A percentile compares a stretch with the other conserved stretches of the same genome.
phyloP scores from a whole-genome alignment of 2,797 vertebrate genomes.

The Tapera naevia region DNA sequence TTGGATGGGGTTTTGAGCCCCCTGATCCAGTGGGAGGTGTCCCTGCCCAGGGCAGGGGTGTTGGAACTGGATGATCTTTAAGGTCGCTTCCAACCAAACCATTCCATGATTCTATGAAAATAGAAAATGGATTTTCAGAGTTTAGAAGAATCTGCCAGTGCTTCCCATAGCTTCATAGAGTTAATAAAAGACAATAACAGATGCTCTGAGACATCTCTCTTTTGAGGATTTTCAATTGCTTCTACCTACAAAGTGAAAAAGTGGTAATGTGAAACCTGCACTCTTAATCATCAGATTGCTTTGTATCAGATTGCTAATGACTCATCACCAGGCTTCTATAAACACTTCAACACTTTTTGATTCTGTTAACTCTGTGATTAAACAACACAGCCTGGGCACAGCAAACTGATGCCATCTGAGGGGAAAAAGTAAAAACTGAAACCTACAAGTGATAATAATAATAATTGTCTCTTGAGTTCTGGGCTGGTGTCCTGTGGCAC shows the following conservation, averaged over 20 bases:
- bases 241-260: background rate
- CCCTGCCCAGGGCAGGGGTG: too few species aligned
- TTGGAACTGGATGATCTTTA: too few species aligned
- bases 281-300: background rate
- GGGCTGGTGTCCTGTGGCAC: background rate
- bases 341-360: background rate
- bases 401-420: background rate
- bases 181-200: conserved; percentile 1
- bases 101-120: too few species aligned
- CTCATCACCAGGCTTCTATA: background rate
- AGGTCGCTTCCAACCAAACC: too few species aligned
- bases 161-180: background rate
- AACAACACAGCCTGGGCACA: background rate
- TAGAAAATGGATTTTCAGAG: background rate
- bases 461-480: background rate
- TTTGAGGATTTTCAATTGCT: background rate
- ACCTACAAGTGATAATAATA: background rate
- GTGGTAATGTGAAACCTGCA: background rate
- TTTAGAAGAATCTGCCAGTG: background rate
- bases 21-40: too few species aligned
- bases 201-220: background rate
- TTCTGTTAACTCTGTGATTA: conserved; percentile 8
- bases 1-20: too few species aligned
- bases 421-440: background rate
- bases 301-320: background rate